These are phyloP conservation scores for Pionites leucogaster DNA, from an alignment of 2,113 vertebrate genomes.

Conservation along the genomic window DNA sequence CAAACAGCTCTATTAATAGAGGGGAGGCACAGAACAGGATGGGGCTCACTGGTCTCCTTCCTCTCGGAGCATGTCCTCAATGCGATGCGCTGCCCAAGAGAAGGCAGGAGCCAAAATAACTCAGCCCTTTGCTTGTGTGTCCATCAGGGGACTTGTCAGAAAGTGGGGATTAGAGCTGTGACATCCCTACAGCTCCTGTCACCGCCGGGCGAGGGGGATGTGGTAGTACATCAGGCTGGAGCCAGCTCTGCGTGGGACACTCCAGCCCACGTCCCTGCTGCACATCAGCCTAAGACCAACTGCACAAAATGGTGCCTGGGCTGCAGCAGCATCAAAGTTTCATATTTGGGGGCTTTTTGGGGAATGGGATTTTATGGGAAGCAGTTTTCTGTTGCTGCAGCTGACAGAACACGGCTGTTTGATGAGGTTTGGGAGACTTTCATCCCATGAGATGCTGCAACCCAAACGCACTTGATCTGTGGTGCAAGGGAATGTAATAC, in stretches of 20 bases:
- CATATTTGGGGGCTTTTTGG: not conserved
- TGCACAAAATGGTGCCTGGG: not conserved
- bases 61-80: not conserved
- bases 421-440: not conserved
- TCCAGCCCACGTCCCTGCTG: not conserved
- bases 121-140: not conserved
- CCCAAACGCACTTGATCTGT: accelerated
- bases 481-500: not conserved
- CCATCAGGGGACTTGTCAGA: not conserved
- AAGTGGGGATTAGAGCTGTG: not conserved
- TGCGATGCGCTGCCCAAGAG: not conserved
- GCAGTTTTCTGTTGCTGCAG: not conserved
- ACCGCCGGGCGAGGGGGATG: not conserved
- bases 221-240: not conserved
- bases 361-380: not conserved
- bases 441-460: not conserved
- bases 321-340: not conserved
- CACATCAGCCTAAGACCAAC: not conserved
- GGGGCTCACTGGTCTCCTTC: not conserved
- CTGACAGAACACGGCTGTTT: not conserved
- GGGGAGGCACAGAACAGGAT: not conserved
- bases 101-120: not conserved
- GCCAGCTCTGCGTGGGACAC: not conserved
- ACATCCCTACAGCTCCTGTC: not conserved
- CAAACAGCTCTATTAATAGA: conserved; percentile 45